Conservation (phyloP, 2,888 invertebrate genomes). For the Cephus sareptanus region DNA sequence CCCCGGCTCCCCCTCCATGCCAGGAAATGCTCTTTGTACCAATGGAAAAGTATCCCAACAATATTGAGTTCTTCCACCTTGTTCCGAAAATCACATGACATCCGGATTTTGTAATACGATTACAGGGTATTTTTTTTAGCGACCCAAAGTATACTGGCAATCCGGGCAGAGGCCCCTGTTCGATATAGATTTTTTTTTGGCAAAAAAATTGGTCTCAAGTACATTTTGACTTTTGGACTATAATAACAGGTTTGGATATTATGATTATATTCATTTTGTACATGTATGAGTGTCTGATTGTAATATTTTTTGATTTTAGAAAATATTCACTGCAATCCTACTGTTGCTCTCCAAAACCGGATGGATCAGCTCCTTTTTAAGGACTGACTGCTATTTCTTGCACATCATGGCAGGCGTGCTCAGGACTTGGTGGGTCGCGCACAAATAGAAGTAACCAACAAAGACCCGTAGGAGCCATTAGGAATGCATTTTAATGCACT, state of each 20-base stretch:
- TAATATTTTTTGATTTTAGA: not conserved
- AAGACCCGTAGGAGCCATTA: constrained; percentile 30
- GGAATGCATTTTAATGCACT: constrained; percentile 46
- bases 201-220: not conserved
- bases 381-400: constrained; percentile 24
- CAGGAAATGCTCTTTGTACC: not conserved
- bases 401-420: constrained; percentile 28
- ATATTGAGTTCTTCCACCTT: constrained; percentile 9
- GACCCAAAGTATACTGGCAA: not conserved
- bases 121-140: not conserved
- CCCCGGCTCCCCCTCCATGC: constrained; percentile 42
- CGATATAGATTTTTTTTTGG: not conserved
- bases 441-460: constrained; percentile 35
- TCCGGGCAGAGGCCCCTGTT: not conserved
- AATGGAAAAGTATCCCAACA: not conserved
- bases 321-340: not conserved
- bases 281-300: no score
- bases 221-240: not conserved
- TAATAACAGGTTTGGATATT: not conserved
- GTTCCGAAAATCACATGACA: constrained; percentile 1
- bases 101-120: not conserved
- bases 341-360: not conserved
- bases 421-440: constrained; percentile 17
- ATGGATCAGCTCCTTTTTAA: not conserved
- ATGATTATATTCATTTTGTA: not conserved